Percentiles rank a stretch among this genome's conserved stretches.
These are phyloP conservation scores for Azemiops feae DNA, from an alignment of 2,113 vertebrate species.

Conservation along the genomic window DNA sequence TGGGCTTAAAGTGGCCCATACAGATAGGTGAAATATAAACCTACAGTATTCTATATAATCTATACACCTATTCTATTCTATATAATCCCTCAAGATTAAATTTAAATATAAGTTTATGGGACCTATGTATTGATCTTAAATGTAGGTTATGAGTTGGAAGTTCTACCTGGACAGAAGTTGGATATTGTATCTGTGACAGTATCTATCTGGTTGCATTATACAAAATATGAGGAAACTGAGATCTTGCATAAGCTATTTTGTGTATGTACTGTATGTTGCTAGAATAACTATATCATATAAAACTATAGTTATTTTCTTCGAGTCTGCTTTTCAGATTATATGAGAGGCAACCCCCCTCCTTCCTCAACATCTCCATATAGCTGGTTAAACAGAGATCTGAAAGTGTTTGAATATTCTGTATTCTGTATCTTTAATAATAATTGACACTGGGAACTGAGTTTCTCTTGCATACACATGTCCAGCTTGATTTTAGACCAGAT, in stretches of 20 bases:
- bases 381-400: not conserved
- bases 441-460: not conserved
- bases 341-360: not conserved
- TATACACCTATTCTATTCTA: not conserved
- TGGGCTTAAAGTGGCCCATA: not conserved
- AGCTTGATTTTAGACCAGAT: not conserved
- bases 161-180: constrained; percentile 18
- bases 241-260: constrained; percentile 24
- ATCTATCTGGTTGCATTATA: accelerated
- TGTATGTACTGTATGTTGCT: constrained; percentile 19
- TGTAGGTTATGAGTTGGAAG: constrained; percentile 25
- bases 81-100: not conserved
- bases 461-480: not conserved
- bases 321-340: constrained; percentile 16
- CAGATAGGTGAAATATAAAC: not conserved
- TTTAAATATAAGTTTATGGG: not conserved
- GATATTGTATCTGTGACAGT: constrained; percentile 37
- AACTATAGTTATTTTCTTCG: constrained; percentile 13
- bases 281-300: constrained; percentile 21
- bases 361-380: not conserved
- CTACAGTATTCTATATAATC: too few relatives aligned
- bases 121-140: constrained; percentile 13
- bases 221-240: not conserved
- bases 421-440: not conserved
- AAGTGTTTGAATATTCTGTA: not conserved